Percentiles rank a stretch among this genome's conserved stretches.
Conservation (phyloP, 92 coral and sea anemone genomes). For the Actinostola sp. region DNA sequence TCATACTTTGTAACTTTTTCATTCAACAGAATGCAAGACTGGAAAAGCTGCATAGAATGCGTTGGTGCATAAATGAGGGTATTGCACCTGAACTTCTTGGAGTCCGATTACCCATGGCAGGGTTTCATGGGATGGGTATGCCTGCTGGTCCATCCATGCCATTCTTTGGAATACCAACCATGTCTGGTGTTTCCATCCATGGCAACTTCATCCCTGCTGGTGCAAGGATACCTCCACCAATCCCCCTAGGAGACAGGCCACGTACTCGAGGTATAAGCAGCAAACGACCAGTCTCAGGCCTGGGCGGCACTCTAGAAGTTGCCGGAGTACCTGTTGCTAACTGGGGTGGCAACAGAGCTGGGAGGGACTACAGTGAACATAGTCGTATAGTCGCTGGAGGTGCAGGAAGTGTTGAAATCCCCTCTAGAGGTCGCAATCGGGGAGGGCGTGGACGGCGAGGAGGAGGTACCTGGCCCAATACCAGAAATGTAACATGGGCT, state of each 20-base stretch:
- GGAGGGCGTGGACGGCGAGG: conserved; percentile 59
- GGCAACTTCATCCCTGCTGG: conserved; percentile 84
- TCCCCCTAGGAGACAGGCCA: conserved; percentile 58
- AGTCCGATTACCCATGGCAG: conserved; percentile 54
- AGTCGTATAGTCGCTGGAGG: conserved; percentile 95
- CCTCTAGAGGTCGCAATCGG: conserved; percentile 58
- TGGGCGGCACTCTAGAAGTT: conserved; percentile 97
- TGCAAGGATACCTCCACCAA: conserved; percentile 69
- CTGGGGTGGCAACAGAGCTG: conserved; percentile 95
- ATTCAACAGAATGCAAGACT: conserved; percentile 69
- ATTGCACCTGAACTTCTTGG: conserved; percentile 72
- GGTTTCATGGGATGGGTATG: conserved; percentile 77
- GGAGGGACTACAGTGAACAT: conserved; percentile 93
- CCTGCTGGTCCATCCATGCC: conserved; percentile 75
- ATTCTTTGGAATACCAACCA: conserved; percentile 79
- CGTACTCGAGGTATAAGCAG: conserved; percentile 93
- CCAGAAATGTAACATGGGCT: conserved; percentile 96
- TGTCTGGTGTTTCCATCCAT: conserved; percentile 71
- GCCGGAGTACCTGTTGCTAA: conserved; percentile 98
- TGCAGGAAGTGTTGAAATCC: conserved; percentile 89
- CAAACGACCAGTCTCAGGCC: conserved; percentile 90
- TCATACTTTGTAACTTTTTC: not conserved
- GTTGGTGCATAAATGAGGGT: conserved; percentile 95
- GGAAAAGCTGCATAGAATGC: conserved; percentile 93
- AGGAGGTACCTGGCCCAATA: conserved; percentile 59